Conservation (phyloP, 1,140 invertebrate genomes). For the Polypedilum vanderplanki region DNA sequence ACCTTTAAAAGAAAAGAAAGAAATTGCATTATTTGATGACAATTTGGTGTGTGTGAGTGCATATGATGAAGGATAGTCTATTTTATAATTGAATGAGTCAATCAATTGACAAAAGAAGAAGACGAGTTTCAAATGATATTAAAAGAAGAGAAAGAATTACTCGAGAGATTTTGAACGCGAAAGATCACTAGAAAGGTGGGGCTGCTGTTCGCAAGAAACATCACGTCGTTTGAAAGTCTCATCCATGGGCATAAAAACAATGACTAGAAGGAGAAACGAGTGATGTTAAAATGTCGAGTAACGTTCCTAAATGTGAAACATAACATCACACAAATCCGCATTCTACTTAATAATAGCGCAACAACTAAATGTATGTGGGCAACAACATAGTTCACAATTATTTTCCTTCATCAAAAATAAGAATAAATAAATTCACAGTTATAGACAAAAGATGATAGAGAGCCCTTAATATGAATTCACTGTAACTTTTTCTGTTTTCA, state of each 20-base stretch:
- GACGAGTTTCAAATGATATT: conserved; percentile 9
- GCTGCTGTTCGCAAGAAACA: conserved; percentile 5
- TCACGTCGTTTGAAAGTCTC: conserved; percentile 5
- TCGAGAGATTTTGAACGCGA: not conserved
- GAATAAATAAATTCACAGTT: too few species aligned
- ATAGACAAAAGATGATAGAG: not conserved
- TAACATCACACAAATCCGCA: not conserved
- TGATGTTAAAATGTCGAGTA: conserved; percentile 28
- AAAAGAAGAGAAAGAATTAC: not conserved
- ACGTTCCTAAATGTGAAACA: not conserved
- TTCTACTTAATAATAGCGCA: not conserved
- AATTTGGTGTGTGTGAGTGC: too few species aligned
- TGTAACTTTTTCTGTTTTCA: not conserved
- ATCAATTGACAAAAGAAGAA: not conserved
- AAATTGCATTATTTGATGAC: too few species aligned
- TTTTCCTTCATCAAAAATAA: not conserved
- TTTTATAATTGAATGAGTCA: too few species aligned
- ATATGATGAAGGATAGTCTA: too few species aligned
- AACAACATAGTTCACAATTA: conserved; percentile 27
- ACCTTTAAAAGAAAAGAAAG: too few species aligned
- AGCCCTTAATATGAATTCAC: not conserved
- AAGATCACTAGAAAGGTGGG: conserved; percentile 24
- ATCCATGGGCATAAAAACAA: not conserved
- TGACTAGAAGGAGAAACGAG: not conserved
- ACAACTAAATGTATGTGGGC: conserved; percentile 2